phyloP scores from a whole-genome alignment of 2,888 invertebrate species.

The Ophraella communa region DNA sequence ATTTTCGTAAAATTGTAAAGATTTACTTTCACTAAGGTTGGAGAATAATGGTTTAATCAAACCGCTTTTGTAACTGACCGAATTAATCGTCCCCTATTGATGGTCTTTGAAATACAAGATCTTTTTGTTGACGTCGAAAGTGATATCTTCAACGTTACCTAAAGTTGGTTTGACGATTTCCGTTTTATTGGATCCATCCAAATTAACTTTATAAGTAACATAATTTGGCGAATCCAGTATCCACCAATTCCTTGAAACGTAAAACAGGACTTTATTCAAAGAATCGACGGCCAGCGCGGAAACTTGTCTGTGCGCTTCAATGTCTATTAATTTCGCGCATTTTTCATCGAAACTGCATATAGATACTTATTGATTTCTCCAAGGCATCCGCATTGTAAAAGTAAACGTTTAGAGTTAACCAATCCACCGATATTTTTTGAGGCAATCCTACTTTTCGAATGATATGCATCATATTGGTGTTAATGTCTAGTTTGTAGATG shows the following conservation, averaged over 20 bases:
- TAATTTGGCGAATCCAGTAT: conserved; percentile 60
- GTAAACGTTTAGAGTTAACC: conserved; percentile 77
- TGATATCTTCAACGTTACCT: conserved; percentile 59
- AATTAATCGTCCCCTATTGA: conserved; percentile 58
- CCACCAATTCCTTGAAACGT: conserved; percentile 61
- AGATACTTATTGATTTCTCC: conserved; percentile 50
- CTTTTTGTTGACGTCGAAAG: conserved; percentile 64
- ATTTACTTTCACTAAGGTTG: conserved; percentile 66
- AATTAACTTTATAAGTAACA: conserved; percentile 62
- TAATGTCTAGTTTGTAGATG: conserved; percentile 58
- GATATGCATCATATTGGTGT: conserved; percentile 53
- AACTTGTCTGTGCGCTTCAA: conserved; percentile 63
- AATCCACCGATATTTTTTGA: conserved; percentile 71
- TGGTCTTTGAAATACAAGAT: conserved; percentile 80
- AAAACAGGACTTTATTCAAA: conserved; percentile 65
- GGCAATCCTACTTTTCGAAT: conserved; percentile 62
- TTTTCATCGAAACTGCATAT: conserved; percentile 53
- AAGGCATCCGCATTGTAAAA: conserved; percentile 60
- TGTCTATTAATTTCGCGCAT: conserved; percentile 59
- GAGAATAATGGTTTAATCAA: conserved; percentile 59
- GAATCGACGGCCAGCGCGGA: conserved; percentile 72
- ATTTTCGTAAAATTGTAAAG: conserved; percentile 77
- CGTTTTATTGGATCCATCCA: conserved; percentile 62
- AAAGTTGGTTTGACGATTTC: conserved; percentile 57
- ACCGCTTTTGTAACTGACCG: conserved; percentile 61